phyloP scores from a whole-genome alignment of 1,140 invertebrate genomes.

The Dolichoris vasculosae region DNA sequence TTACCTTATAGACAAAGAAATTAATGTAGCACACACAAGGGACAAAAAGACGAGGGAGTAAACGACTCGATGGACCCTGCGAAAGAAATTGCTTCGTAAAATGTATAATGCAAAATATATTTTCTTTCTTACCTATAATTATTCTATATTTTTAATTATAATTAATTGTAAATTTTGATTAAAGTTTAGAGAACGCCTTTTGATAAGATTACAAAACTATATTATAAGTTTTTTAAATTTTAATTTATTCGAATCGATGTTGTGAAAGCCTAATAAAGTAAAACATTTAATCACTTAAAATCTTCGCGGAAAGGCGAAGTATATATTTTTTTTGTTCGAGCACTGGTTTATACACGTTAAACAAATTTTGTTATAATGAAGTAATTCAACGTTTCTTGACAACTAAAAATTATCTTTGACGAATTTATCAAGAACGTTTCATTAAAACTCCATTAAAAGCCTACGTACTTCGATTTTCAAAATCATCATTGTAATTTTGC shows the following conservation, averaged over 20 bases:
- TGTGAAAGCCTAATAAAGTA: background rate
- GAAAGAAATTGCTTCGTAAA: too few species aligned
- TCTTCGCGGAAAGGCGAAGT: background rate
- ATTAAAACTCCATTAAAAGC: conserved; percentile 26
- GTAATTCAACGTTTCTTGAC: conserved; percentile 12
- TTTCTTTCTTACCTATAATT: too few species aligned
- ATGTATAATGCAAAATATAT: too few species aligned
- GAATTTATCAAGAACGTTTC: conserved; percentile 1
- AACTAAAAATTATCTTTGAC: conserved; percentile 8
- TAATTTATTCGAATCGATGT: too few species aligned
- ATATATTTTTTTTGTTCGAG: background rate
- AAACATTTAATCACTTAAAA: background rate
- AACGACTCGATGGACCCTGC: background rate
- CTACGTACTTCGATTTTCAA: background rate
- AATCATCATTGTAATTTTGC: conserved; percentile 25
- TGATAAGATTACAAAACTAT: too few species aligned
- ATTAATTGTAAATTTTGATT: too few species aligned
- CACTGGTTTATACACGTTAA: background rate
- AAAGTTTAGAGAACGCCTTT: too few species aligned
- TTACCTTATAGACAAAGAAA: background rate
- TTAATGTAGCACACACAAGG: background rate
- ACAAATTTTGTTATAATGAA: conserved; percentile 12
- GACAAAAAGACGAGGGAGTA: background rate
- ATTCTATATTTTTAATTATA: too few species aligned
- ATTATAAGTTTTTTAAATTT: too few species aligned